Evolutionary conservation across 2,113 vertebrate species (phyloP), one percentile per base, ranked within the genome.

Genomic region (Leptocoma aspasia): DNA sequence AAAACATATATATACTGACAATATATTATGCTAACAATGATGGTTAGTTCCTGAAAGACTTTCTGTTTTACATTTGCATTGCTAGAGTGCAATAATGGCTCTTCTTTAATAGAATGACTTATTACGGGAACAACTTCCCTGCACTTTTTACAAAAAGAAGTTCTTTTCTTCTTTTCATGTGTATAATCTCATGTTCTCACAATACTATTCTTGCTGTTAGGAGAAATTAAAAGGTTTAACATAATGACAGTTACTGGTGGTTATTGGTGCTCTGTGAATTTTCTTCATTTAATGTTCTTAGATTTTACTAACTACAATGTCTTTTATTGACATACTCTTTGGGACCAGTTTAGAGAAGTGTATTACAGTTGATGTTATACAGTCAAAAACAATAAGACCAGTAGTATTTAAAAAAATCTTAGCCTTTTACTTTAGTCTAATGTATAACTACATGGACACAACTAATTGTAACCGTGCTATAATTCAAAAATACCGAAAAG

Each of bases 401-500:
- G 85, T 42, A 90, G 33, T 77, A 87, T 91, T 97, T 97, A 59
- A 85, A 95, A 96, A 95, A 97, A 80, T 16, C 45, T 90, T 94
- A 96, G 89, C 87, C 49, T 23, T 94, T 95, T 95, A 92, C 85
- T 89, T 93, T 78, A 63, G 76, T 89, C 71, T 95, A 83, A 86
- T 96, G 96, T 97, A 94, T 84, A 95, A 89, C 78, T 95, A 95
- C 89, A 97, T 7, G 21, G 95, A 97, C 94, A 97, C 86, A 97
- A 97, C 87, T 97, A 97, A 97, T 97, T 94, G 89, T 78, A 97
- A 95, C 86, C 59, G 89, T 93, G 80, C 53, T 94, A 91, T 95
- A 92, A 97, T 95, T 84, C 83, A 87, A 86, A 97, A 97, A 96
- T 80, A 77, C 83, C 79, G 85, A 95, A 97, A 96, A 94, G 94